These are phyloP conservation scores for Podargus strigoides DNA, from an alignment of 2,797 vertebrate species.

Conservation along the genomic window DNA sequence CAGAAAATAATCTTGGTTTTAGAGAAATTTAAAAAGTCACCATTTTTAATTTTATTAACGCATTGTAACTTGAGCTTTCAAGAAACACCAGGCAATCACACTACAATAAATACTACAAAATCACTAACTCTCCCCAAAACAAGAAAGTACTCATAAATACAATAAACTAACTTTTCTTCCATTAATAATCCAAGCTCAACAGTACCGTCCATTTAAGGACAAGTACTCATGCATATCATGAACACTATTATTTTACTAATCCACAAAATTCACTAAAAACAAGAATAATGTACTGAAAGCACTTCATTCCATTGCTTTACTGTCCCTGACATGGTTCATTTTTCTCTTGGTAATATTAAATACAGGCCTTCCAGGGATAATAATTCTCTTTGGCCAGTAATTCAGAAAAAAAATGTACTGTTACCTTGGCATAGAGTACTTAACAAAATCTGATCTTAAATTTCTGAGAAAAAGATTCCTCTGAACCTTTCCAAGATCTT, in stretches of 20 bases:
- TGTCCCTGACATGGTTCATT: background rate
- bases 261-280: background rate
- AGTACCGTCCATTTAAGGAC: background rate
- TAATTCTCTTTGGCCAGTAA: background rate
- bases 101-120: background rate
- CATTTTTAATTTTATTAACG: background rate
- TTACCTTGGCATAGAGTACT: background rate
- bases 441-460: background rate
- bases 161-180: background rate
- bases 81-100: background rate
- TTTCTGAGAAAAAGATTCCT: background rate
- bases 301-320: background rate
- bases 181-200: background rate
- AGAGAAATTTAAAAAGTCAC: background rate
- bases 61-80: background rate
- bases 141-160: background rate
- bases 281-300: conserved; percentile 11
- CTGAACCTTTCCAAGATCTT: background rate
- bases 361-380: background rate
- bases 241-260: background rate
- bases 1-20: background rate
- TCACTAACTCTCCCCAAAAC: background rate
- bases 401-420: background rate
- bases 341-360: background rate
- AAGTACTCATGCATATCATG: background rate